Evolutionary conservation across 2,888 invertebrate genomes (phyloP).

Genomic region (Sesia apiformis): DNA sequence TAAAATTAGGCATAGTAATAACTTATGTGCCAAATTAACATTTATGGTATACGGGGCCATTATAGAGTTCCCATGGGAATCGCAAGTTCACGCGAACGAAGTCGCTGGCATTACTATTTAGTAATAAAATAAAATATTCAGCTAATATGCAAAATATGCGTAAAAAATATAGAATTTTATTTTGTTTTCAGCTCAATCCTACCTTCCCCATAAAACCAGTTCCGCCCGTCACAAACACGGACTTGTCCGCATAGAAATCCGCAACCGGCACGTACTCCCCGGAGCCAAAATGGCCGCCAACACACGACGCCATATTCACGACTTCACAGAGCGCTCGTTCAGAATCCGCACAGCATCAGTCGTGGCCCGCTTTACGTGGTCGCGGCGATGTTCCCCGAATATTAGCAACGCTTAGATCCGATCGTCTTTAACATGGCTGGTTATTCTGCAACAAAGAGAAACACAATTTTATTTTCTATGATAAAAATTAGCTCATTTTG

Average conservation of each 20-base stretch:
- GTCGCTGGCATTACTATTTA: too few relatives aligned
- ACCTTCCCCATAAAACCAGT: conserved; percentile 93
- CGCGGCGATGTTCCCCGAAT: too few relatives aligned
- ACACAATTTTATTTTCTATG: too few relatives aligned
- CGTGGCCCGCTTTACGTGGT: background rate
- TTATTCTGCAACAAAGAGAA: conserved; percentile 7
- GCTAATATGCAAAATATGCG: too few relatives aligned
- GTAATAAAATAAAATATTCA: too few relatives aligned
- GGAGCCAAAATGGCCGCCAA: conserved; percentile 39
- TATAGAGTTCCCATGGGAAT: too few relatives aligned
- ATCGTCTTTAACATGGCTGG: conserved; percentile 6
- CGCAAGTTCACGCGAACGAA: too few relatives aligned
- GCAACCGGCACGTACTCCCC: conserved; percentile 71
- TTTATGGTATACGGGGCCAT: too few relatives aligned
- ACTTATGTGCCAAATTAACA: too few relatives aligned
- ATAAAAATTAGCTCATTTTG: too few relatives aligned
- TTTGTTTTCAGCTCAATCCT: conserved; percentile 13
- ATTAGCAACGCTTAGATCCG: background rate
- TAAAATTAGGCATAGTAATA: too few relatives aligned
- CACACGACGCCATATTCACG: conserved; percentile 56
- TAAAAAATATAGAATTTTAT: too few relatives aligned
- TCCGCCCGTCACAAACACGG: conserved; percentile 87
- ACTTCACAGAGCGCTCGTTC: background rate
- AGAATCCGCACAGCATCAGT: conserved; percentile 1
- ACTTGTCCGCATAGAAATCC: conserved; percentile 81